Conservation (phyloP, 2,113 vertebrate genomes). For the Psittacara wagleri region DNA sequence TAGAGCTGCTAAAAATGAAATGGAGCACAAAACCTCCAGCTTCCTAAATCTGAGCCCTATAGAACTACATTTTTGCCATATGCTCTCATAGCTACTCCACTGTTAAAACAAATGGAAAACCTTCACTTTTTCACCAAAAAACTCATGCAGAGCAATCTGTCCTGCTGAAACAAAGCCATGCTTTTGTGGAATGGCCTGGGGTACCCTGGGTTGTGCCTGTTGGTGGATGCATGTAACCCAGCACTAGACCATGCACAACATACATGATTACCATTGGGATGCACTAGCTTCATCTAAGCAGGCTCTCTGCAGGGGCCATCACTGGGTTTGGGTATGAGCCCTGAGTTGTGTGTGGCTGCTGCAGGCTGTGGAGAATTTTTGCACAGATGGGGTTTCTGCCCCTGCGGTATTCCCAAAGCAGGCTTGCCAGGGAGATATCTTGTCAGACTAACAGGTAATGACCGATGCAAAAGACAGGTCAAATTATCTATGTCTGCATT, state of each 20-base stretch:
- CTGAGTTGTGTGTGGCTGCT: not conserved
- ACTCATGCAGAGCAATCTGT: not conserved
- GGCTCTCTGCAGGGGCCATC: not conserved
- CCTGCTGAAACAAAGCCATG: not conserved
- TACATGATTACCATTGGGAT: not conserved
- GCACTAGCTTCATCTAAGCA: not conserved
- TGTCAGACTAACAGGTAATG: not conserved
- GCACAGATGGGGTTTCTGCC: not conserved
- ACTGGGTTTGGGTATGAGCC: not conserved
- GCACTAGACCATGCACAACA: not conserved
- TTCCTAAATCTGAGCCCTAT: not conserved
- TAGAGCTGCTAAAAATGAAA: not conserved
- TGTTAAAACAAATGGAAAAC: not conserved
- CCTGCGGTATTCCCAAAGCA: not conserved
- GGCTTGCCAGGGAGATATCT: not conserved
- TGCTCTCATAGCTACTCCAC: not conserved
- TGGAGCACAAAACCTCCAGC: not conserved
- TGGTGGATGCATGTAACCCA: not conserved
- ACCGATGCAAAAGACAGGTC: not conserved
- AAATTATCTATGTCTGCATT: not conserved
- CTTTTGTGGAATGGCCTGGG: not conserved
- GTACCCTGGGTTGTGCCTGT: not conserved
- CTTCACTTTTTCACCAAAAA: not conserved
- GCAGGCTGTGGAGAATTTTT: not conserved
- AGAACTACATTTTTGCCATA: not conserved